Conservation (phyloP, 2,797 vertebrate species). For the Holocentrus rufus region DNA sequence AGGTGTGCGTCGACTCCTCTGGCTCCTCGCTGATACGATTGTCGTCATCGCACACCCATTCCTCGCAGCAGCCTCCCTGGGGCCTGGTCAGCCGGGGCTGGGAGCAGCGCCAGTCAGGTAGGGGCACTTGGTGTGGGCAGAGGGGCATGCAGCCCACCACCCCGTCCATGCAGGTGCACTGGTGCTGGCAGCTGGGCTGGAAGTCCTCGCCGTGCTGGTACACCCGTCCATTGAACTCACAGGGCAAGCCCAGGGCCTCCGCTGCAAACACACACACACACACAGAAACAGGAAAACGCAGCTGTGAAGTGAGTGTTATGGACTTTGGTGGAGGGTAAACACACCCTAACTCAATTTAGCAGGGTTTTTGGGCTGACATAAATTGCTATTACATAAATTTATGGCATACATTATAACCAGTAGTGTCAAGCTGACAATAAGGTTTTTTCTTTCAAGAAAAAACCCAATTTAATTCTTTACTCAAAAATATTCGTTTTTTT, state of each 20-base stretch:
- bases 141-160: conserved; percentile 85
- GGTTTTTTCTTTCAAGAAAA: too few species aligned
- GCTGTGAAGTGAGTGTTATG: background rate
- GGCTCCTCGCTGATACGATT: conserved; percentile 79
- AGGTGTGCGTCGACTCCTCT: conserved; percentile 32
- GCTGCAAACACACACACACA: conserved; percentile 60
- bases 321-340: too few species aligned
- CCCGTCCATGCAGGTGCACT: conserved; percentile 82
- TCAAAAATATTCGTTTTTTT: too few species aligned
- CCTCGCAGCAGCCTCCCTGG: conserved; percentile 74
- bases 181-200: conserved; percentile 81
- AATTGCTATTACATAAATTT: too few species aligned
- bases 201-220: conserved; percentile 85
- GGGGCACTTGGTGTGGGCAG: conserved; percentile 76
- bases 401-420: too few species aligned
- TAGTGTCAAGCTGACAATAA: too few species aligned
- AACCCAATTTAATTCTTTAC: too few species aligned
- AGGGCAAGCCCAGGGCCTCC: conserved; percentile 79
- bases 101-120: conserved; percentile 73
- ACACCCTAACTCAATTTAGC: too few species aligned
- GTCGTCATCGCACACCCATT: conserved; percentile 79
- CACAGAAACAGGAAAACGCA: conserved; percentile 23
- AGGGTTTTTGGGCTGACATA: too few species aligned
- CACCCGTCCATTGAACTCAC: conserved; percentile 77
- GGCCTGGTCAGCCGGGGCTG: conserved; percentile 63